These are phyloP conservation scores for Coregonus suidteri DNA, from an alignment of 2,797 vertebrate genomes.

Conservation along the genomic window DNA sequence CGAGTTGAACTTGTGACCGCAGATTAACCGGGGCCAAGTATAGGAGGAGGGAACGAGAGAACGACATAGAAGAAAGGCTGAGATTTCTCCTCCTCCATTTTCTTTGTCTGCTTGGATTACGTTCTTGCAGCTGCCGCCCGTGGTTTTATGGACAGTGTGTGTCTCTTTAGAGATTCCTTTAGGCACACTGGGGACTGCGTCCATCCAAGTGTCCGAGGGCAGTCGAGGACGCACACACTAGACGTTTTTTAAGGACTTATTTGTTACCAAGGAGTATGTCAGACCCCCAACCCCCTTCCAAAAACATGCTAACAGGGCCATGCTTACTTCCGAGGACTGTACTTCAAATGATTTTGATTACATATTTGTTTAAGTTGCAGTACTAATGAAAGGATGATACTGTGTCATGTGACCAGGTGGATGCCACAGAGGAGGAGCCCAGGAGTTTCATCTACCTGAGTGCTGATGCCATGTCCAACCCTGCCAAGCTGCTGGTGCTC, in stretches of 20 bases:
- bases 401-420: conserved; percentile 77
- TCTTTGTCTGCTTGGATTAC: conserved; percentile 78
- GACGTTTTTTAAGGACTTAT: neutral
- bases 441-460: conserved; percentile 96
- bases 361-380: neutral
- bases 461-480: conserved; percentile 89
- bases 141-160: conserved; percentile 74
- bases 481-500: conserved; percentile 90
- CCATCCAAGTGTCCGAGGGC: neutral
- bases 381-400: neutral
- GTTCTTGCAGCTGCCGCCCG: conserved; percentile 77
- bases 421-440: conserved; percentile 87
- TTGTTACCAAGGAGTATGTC: neutral
- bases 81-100: conserved; percentile 68
- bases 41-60: conserved; percentile 70
- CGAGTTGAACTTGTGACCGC: conserved; percentile 76
- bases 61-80: conserved; percentile 70
- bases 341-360: too few relatives aligned
- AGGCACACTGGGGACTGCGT: conserved; percentile 52
- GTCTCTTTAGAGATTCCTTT: conserved; percentile 66
- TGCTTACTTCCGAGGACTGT: neutral
- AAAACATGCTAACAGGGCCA: neutral
- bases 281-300: neutral
- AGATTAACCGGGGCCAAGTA: conserved; percentile 75
- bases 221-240: neutral